These are phyloP conservation scores for Spea hammondii DNA, from an alignment of 2,797 vertebrate species.

Conservation along the genomic window DNA sequence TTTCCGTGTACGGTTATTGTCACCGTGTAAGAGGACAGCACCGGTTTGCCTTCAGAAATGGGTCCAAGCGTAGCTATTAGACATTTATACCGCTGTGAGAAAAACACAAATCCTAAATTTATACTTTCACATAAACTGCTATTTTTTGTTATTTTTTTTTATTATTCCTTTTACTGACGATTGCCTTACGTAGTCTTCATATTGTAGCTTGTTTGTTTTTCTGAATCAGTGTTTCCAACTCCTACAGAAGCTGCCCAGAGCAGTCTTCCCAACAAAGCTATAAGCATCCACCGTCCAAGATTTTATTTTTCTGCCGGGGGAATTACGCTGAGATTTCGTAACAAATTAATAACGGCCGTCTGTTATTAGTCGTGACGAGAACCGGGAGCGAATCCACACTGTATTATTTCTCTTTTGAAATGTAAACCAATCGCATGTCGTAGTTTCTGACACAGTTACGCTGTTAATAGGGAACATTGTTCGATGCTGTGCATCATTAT, in stretches of 20 bases:
- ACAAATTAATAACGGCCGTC: constrained; percentile 73
- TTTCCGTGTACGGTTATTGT: too few species aligned
- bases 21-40: too few species aligned
- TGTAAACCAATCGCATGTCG: constrained; percentile 76
- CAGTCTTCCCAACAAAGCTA: neutral
- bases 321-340: constrained; percentile 76
- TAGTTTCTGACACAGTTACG: constrained; percentile 75
- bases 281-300: constrained; percentile 67
- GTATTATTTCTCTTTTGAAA: constrained; percentile 83
- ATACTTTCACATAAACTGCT: neutral
- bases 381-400: constrained; percentile 66
- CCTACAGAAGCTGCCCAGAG: neutral
- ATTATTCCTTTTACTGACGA: neutral
- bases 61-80: too few species aligned
- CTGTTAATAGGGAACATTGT: constrained; percentile 69
- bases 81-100: too few species aligned
- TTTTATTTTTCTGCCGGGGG: constrained; percentile 67
- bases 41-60: too few species aligned
- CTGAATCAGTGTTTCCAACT: neutral
- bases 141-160: neutral
- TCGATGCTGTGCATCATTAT: constrained; percentile 80
- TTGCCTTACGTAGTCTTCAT: constrained; percentile 16
- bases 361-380: constrained; percentile 79
- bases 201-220: neutral
- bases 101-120: too few species aligned